Percentiles rank a stretch among this genome's conserved stretches.
These are phyloP conservation scores for Dromius quadrimaculatus DNA, from an alignment of 2,888 invertebrate species.

Conservation along the genomic window DNA sequence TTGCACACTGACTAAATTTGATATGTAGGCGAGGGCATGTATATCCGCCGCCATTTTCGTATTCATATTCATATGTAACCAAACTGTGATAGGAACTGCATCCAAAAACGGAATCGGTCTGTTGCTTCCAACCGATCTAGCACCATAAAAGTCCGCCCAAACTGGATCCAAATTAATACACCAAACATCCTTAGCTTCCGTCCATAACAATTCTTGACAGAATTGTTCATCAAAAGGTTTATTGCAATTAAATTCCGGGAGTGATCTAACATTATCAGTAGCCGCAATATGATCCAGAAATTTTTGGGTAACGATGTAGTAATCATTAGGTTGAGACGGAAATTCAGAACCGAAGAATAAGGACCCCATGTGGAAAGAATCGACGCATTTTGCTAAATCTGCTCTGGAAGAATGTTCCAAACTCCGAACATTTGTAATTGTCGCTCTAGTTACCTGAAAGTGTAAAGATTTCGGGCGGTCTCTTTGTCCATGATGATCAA, in stretches of 20 bases:
- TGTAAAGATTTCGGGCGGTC: constrained; percentile 89
- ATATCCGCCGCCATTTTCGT: constrained; percentile 74
- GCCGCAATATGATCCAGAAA: constrained; percentile 78
- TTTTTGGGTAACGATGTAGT: constrained; percentile 84
- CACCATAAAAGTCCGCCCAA: constrained; percentile 93
- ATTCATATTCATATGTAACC: constrained; percentile 75
- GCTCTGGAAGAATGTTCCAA: constrained; percentile 78
- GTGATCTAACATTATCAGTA: constrained; percentile 66
- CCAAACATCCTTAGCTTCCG: constrained; percentile 90
- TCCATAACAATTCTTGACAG: constrained; percentile 74
- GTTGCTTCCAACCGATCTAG: constrained; percentile 79
- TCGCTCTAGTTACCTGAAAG: constrained; percentile 83
- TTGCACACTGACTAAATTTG: constrained; percentile 88
- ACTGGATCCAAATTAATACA: constrained; percentile 89
- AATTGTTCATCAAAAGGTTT: constrained; percentile 61
- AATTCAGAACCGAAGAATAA: constrained; percentile 83
- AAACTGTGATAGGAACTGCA: constrained; percentile 88
- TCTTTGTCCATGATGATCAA: constrained; percentile 82
- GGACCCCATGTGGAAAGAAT: constrained; percentile 81
- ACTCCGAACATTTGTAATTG: constrained; percentile 77
- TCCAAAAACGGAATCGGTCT: constrained; percentile 85
- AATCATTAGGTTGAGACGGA: constrained; percentile 77
- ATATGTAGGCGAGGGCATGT: constrained; percentile 84
- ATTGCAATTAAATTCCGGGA: constrained; percentile 58
- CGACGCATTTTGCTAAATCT: constrained; percentile 83